Base-by-base conservation (phyloP, 2,888 invertebrate species). In the Drosophila mettleri region DNA sequence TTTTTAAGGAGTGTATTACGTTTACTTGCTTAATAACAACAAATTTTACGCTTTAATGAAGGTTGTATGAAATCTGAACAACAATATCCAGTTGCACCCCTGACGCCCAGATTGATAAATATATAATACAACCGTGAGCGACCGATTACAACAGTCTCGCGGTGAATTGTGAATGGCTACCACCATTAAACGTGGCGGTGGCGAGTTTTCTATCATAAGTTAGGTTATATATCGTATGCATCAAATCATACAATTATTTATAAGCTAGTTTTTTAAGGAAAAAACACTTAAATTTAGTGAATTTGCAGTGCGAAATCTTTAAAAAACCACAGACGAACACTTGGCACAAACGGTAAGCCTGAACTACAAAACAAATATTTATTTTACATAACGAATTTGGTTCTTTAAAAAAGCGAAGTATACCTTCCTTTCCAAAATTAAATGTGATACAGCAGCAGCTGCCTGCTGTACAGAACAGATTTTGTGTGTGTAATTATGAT, bases 161-260 rank as follows among this genome's bases (percentile, higher is more conserved):
- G 75, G 75, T 74, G 61, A 74, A 51, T 74, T 64, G 69, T 74
- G 75, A 69, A 73, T 74, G 74, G 65, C 61, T 74, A 74, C 74
- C 74, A 76, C 77, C 81, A 86, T 85, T 88, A 86, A 85, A 85
- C 85, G 88, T 88, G 85, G 85, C 88, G 86, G 86, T 86, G 80
- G 83, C 81, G 75, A 78, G 75, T 79, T 76, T 77, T 85, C 91
- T 92, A 91, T 92, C 91, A 92, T 91, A 92, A 91, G 91, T 92
- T 92, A 92, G 92, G 92, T 92, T 92, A 92, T 91, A 91, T 82
- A 75, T 90, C 91, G 91, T 91, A 91, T 91, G 91, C 91, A 91
- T 92, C 90, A 91, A 91, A 90, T 92, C 92, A 92, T 92, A 92
- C 91, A 92, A 91, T 90, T 91, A 92, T 91, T 92, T 91, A 91